phyloP scores from a whole-genome alignment of 2,113 vertebrate genomes.

The Aldabrachelys gigantea region DNA sequence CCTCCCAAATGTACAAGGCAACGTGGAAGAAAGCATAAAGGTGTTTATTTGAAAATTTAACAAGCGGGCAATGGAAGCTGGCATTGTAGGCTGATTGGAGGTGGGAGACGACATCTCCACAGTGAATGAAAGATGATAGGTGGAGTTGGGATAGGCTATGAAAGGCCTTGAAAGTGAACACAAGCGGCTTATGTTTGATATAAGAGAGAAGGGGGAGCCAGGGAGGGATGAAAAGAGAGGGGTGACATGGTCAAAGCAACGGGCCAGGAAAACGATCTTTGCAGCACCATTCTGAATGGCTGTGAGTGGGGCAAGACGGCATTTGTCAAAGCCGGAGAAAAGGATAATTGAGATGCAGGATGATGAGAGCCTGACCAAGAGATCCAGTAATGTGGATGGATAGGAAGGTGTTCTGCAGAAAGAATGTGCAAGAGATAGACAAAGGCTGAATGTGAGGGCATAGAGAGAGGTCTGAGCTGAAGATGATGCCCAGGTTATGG shows the following conservation, averaged over 20 bases:
- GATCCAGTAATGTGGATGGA: neutral
- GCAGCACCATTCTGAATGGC: neutral
- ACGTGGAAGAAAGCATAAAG: neutral
- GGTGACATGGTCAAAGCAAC: neutral
- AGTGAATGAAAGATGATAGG: neutral
- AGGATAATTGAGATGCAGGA: neutral
- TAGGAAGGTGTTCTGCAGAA: neutral
- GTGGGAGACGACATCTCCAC: neutral
- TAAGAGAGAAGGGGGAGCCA: neutral
- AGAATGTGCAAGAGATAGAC: neutral
- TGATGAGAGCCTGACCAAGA: neutral
- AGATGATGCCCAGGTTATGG: neutral
- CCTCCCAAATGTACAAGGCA: neutral
- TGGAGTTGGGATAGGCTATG: neutral
- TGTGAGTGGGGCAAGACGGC: neutral
- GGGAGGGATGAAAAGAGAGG: neutral
- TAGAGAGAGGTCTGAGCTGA: neutral
- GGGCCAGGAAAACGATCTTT: neutral
- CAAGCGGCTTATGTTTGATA: neutral
- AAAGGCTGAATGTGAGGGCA: neutral
- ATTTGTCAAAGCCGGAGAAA: neutral
- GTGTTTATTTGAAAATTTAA: neutral
- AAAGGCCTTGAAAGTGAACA: neutral
- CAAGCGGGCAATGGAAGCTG: neutral
- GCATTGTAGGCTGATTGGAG: neutral